Evolutionary conservation across 2,113 vertebrate genomes (phyloP), one percentile per base, ranked within the genome.

Genomic region (Elachura formosa): DNA sequence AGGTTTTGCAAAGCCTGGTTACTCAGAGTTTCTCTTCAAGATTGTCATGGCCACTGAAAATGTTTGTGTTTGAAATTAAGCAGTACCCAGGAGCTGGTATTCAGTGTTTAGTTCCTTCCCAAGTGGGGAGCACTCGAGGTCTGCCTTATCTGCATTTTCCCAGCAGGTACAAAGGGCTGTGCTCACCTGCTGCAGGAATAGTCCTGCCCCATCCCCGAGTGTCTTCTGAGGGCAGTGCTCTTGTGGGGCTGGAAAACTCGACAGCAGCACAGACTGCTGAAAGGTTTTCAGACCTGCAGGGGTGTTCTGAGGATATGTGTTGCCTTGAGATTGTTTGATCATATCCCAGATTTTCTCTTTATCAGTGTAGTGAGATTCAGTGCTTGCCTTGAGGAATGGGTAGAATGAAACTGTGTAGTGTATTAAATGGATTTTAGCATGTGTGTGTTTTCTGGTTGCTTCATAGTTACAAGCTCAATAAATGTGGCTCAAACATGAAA

Each of bases 281-380:
- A 40, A 68, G 24, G 20, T 4, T 26, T 38, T 63, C 61, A 59
- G 43, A 34, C 38, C 15, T 5, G 2, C 36, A 64, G 22, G 24
- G 7, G 0, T 45, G 33, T 10, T 59, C 24, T 77, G 78, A 66
- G 41, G 51, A 40, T 24, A 45, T 0, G 0, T 54, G 28, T 3
- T 68, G 40, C 76, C 52, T 72, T 5, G 4, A 36, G 43, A 62
- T 23, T 29, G 55, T 48, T 41, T 31, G 61, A 14, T 3, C 38
- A 76, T 7, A 13, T 40, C 40, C 6, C 31, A 66, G 24, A 16
- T n/a, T 48, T 87, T 87, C 29, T 6, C 0, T 31, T 28, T 67
- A 0, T 56, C 46, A 6, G 0, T 15, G 48, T 22, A 38, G 23
- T 84, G 48, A 55, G 43, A 55, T 78, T 66, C 24, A 33, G 22